Conservation (phyloP, 2,113 vertebrate species). For the Seriola rivoliana region DNA sequence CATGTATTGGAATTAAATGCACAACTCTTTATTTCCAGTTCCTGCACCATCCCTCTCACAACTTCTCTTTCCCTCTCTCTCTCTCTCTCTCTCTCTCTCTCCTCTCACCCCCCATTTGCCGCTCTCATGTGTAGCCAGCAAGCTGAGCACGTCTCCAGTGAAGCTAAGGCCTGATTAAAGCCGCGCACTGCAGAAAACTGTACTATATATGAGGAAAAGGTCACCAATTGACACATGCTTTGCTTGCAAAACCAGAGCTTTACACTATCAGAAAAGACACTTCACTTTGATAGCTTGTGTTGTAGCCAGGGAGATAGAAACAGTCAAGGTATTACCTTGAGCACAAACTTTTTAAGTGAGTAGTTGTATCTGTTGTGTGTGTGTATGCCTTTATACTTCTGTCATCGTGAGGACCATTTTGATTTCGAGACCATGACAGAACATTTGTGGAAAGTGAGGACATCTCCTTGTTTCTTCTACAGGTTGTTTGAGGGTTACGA, state of each 20-base stretch:
- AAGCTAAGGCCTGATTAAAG: slow-evolving; percentile 67
- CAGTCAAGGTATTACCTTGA: slow-evolving; percentile 25
- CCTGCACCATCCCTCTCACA: slow-evolving; percentile 26
- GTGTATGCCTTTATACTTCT: not conserved
- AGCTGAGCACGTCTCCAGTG: slow-evolving; percentile 46
- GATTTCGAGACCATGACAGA: not conserved
- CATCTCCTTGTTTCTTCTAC: not conserved
- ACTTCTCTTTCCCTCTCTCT: slow-evolving; percentile 3
- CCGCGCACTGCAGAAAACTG: slow-evolving; percentile 58
- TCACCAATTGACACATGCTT: slow-evolving; percentile 68
- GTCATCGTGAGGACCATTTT: not conserved
- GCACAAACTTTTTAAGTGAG: slow-evolving; percentile 8
- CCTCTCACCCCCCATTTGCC: slow-evolving; percentile 9
- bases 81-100: slow-evolving; percentile 6
- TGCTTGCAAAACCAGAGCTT: slow-evolving; percentile 64
- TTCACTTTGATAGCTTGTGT: slow-evolving; percentile 44
- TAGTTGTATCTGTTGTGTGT: not conserved
- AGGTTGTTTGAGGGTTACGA: not conserved
- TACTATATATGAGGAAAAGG: slow-evolving; percentile 64
- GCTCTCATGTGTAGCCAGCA: slow-evolving; percentile 55
- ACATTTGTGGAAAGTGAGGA: not conserved
- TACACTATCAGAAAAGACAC: slow-evolving; percentile 39
- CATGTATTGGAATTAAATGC: slow-evolving; percentile 67
- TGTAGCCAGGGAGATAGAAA: slow-evolving; percentile 30
- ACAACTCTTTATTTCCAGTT: slow-evolving; percentile 52